Evolutionary conservation across 2,888 invertebrate species (phyloP).

Genomic region (Nycteola revayana): DNA sequence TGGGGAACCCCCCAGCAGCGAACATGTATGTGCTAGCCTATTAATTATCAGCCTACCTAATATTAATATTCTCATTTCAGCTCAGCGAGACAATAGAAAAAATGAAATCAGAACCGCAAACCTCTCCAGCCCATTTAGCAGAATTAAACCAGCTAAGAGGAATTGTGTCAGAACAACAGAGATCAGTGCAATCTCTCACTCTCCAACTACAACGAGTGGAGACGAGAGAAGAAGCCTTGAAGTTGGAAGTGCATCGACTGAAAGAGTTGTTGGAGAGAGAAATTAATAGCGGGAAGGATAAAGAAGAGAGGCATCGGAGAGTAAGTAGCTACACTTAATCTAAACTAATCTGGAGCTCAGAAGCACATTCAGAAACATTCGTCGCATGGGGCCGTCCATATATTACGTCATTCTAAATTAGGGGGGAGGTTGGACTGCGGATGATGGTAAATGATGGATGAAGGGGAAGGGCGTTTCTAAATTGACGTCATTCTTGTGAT

Average conservation of each 20-base stretch:
- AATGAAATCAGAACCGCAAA: slow-evolving; percentile 45
- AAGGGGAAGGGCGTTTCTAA: too few species aligned
- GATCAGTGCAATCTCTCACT: slow-evolving; percentile 76
- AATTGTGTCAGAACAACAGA: slow-evolving; percentile 82
- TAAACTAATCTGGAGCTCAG: too few species aligned
- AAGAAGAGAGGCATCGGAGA: slow-evolving; percentile 58
- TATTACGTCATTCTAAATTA: too few species aligned
- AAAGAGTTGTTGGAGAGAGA: slow-evolving; percentile 77
- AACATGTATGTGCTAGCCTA: too few species aligned
- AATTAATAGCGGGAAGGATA: slow-evolving; percentile 55
- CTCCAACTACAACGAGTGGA: slow-evolving; percentile 75
- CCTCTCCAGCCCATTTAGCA: slow-evolving; percentile 54
- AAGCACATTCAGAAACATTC: too few species aligned
- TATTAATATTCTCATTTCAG: slow-evolving; percentile 39
- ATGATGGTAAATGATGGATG: too few species aligned
- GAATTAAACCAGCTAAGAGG: slow-evolving; percentile 71
- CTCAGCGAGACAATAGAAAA: slow-evolving; percentile 54
- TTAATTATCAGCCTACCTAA: too few species aligned
- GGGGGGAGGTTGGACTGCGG: too few species aligned
- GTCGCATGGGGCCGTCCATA: too few species aligned
- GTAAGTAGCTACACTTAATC: too few species aligned
- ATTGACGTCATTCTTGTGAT: too few species aligned
- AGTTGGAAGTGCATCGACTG: slow-evolving; percentile 64
- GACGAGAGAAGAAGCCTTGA: slow-evolving; percentile 76
- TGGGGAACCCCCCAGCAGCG: too few species aligned